Percentiles rank a stretch among this genome's conserved stretches.
phyloP scores from a whole-genome alignment of 2,113 vertebrate species.

The human (Homo sapiens) region GRCh38 chr1:241128501-241129000 shows the following conservation, averaged over 20 bases:
- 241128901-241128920: neutral
- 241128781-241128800: neutral
- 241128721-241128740: neutral
- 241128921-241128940: neutral
- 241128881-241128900: neutral
- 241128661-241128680: neutral
- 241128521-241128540: no score
- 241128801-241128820: neutral
- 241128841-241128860: neutral
- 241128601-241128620: neutral
- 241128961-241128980: neutral
- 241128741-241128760: neutral
- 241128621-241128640: neutral
- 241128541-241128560: no score
- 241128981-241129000: neutral
- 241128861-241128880: neutral
- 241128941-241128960: constrained; percentile 30
- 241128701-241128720: neutral
- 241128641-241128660: neutral
- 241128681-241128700: neutral
- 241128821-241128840: neutral
- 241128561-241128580: no score
- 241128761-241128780: neutral
- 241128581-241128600: no score
- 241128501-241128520: rapidly evolving